These are phyloP conservation scores for Rhagophthalmus giganteus DNA, from an alignment of 2,888 invertebrate species.

Conservation along the genomic window DNA sequence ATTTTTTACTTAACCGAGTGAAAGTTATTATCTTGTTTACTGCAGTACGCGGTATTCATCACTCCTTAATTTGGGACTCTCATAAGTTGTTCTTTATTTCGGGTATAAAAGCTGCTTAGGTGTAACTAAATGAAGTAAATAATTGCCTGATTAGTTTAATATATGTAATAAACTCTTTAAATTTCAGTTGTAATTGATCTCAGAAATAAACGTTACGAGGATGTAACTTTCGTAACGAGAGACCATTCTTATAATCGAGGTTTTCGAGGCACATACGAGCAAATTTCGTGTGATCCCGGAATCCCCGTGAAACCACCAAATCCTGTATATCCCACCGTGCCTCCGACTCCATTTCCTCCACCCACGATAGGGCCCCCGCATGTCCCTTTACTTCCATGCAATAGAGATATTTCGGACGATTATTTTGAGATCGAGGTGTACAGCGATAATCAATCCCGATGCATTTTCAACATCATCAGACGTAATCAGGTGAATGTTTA, in stretches of 20 bases:
- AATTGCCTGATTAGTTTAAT: no score
- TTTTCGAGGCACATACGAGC: slow-evolving; percentile 54
- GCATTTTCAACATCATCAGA: slow-evolving; percentile 35
- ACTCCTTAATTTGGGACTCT: no score
- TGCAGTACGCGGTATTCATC: no score
- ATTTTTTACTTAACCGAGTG: no score
- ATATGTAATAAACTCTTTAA: background rate
- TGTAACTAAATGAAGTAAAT: no score
- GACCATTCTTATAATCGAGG: slow-evolving; percentile 52
- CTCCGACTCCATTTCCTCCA: slow-evolving; percentile 11
- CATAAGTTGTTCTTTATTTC: no score
- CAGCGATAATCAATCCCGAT: slow-evolving; percentile 35
- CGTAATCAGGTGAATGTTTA: slow-evolving; percentile 24
- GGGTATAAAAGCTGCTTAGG: no score
- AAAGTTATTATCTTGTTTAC: no score
- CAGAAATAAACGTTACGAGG: slow-evolving; percentile 43
- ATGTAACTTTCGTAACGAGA: slow-evolving; percentile 53
- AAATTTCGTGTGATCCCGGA: slow-evolving; percentile 46
- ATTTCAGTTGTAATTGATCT: slow-evolving; percentile 50
- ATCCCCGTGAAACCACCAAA: slow-evolving; percentile 10
- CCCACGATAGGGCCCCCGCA: slow-evolving; percentile 7
- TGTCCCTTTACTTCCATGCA: no score
- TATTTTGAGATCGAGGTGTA: slow-evolving; percentile 44
- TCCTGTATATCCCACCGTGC: slow-evolving; percentile 12
- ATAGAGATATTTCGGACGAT: slow-evolving; percentile 38